Conservation (phyloP, 2,888 invertebrate genomes). For the Caenorhabditis sp. region DNA sequence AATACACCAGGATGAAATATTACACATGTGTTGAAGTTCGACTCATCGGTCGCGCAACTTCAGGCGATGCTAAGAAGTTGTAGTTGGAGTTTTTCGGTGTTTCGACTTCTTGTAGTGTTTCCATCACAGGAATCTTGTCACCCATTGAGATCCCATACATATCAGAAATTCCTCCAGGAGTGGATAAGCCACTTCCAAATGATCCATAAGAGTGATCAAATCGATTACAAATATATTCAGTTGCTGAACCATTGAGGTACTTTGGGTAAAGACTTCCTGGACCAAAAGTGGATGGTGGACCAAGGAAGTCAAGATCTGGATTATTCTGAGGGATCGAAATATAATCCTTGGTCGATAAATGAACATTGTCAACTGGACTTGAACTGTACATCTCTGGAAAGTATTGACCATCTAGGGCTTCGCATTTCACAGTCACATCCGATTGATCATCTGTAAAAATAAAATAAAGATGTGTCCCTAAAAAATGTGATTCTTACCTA, state of each 20-base stretch:
- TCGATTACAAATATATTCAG: slow-evolving; percentile 52
- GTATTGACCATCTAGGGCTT: slow-evolving; percentile 67
- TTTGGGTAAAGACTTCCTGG: slow-evolving; percentile 53
- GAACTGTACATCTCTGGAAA: slow-evolving; percentile 66
- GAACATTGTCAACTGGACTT: slow-evolving; percentile 55
- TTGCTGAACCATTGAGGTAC: slow-evolving; percentile 52
- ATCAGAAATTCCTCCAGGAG: slow-evolving; percentile 49
- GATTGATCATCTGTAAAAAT: slow-evolving; percentile 60
- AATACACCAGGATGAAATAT: slow-evolving; percentile 3
- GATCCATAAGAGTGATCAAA: slow-evolving; percentile 57
- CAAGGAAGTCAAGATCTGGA: slow-evolving; percentile 69
- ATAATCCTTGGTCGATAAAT: slow-evolving; percentile 64
- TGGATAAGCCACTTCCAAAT: slow-evolving; percentile 53
- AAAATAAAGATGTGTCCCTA: background rate
- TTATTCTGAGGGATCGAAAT: slow-evolving; percentile 70
- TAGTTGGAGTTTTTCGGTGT: slow-evolving; percentile 57
- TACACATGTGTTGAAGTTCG: slow-evolving; percentile 66
- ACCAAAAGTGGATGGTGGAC: slow-evolving; percentile 43
- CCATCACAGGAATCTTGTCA: slow-evolving; percentile 48
- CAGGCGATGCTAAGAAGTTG: slow-evolving; percentile 45
- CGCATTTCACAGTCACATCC: slow-evolving; percentile 69
- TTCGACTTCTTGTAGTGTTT: slow-evolving; percentile 58
- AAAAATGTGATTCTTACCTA: slow-evolving; percentile 24
- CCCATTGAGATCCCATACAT: slow-evolving; percentile 43
- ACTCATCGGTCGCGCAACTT: slow-evolving; percentile 51